Percentiles rank a stretch among this genome's conserved stretches.
These are phyloP conservation scores for Dendrolimus houi DNA, from an alignment of 2,888 invertebrate species.

Conservation along the genomic window DNA sequence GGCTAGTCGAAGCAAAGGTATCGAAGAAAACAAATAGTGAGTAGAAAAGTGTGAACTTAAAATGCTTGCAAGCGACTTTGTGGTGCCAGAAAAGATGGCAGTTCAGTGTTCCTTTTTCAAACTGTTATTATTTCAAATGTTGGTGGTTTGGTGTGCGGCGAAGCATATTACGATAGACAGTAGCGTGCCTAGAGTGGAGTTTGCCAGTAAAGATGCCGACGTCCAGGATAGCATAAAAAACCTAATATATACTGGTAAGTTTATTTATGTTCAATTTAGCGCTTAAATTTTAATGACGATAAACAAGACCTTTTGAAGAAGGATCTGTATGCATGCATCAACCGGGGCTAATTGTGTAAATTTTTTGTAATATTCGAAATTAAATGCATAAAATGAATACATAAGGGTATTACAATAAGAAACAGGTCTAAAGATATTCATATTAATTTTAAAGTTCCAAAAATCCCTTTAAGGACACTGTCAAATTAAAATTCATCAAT, in stretches of 20 bases:
- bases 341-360: no score
- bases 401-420: no score
- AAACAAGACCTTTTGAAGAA: no score
- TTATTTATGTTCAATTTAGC: background rate
- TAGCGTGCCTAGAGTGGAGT: slow-evolving; percentile 24
- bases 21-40: slow-evolving; percentile 4
- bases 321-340: no score
- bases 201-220: slow-evolving; percentile 25
- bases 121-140: slow-evolving; percentile 60
- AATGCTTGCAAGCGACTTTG: slow-evolving; percentile 47
- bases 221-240: slow-evolving; percentile 60
- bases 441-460: no score
- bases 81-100: slow-evolving; percentile 57
- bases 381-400: no score
- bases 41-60: slow-evolving; percentile 23
- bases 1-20: slow-evolving; percentile 19
- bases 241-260: slow-evolving; percentile 63
- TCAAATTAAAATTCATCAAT: no score
- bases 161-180: slow-evolving; percentile 47
- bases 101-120: slow-evolving; percentile 61
- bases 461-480: no score
- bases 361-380: no score
- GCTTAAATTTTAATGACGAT: no score
- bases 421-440: no score
- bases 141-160: slow-evolving; percentile 58